phyloP scores from a whole-genome alignment of 2,888 invertebrate genomes.

The Heliconius aoede region DNA sequence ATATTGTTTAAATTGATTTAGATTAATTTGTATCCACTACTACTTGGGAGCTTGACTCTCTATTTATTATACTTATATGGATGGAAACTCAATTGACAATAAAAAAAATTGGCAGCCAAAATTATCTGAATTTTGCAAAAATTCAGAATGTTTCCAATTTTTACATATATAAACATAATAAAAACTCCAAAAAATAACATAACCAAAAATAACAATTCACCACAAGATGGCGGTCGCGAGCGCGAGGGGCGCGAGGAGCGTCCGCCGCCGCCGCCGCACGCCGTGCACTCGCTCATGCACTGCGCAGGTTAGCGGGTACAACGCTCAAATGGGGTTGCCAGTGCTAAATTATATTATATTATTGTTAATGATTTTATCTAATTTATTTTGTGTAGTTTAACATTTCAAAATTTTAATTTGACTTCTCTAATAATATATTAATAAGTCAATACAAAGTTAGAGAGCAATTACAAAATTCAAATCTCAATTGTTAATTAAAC shows the following conservation, averaged over 20 bases:
- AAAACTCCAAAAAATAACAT: neutral
- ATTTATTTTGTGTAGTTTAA: neutral
- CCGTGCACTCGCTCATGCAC: slow-evolving; percentile 88
- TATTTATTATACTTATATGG: too few relatives aligned
- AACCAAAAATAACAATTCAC: slow-evolving; percentile 13
- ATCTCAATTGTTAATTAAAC: too few relatives aligned
- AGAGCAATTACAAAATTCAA: neutral
- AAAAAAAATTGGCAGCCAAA: too few relatives aligned
- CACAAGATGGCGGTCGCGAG: slow-evolving; percentile 77
- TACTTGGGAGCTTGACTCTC: too few relatives aligned
- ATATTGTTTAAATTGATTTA: too few relatives aligned
- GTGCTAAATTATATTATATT: neutral
- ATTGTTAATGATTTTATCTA: neutral
- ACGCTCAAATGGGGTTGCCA: slow-evolving; percentile 33
- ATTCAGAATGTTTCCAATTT: too few relatives aligned
- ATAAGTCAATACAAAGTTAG: neutral
- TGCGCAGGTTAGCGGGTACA: slow-evolving; percentile 86
- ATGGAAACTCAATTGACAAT: too few relatives aligned
- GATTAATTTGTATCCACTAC: neutral
- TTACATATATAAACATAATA: neutral
- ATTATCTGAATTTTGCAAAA: too few relatives aligned
- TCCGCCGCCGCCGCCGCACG: slow-evolving; percentile 88
- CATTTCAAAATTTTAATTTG: neutral
- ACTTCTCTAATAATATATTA: neutral
- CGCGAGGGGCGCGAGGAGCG: slow-evolving; percentile 84